phyloP scores from a whole-genome alignment of 1,140 invertebrate species.

The Teleopsis dalmanni region DNA sequence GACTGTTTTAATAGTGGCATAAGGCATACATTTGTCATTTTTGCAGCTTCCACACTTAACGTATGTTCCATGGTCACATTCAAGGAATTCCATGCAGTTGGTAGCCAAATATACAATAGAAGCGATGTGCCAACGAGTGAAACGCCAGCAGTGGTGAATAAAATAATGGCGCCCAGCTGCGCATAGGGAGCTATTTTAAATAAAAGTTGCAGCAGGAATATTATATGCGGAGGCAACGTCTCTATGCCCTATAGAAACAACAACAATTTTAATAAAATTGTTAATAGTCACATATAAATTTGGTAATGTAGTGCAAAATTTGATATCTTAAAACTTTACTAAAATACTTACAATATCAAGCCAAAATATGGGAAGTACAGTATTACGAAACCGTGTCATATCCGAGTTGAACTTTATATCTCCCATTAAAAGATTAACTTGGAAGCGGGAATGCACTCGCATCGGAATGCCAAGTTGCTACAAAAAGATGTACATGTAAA shows the following conservation, averaged over 20 bases:
- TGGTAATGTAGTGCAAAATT: background rate
- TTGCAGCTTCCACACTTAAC: background rate
- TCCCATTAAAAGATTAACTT: slow-evolving; percentile 59
- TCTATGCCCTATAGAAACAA: slow-evolving; percentile 24
- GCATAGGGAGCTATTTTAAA: slow-evolving; percentile 36
- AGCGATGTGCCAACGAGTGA: slow-evolving; percentile 40
- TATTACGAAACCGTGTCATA: slow-evolving; percentile 51
- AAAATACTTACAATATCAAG: slow-evolving; percentile 52
- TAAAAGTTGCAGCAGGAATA: slow-evolving; percentile 30
- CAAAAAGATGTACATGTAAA: too few species aligned
- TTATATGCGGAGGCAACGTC: slow-evolving; percentile 27
- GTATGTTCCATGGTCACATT: background rate
- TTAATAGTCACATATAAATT: background rate
- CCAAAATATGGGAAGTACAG: slow-evolving; percentile 60
- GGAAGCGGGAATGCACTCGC: slow-evolving; percentile 52
- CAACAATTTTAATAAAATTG: background rate
- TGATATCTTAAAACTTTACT: background rate
- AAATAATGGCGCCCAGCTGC: slow-evolving; percentile 35
- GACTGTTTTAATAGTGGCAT: slow-evolving; percentile 1
- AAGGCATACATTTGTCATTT: background rate
- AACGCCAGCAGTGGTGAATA: slow-evolving; percentile 38
- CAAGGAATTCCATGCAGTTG: slow-evolving; percentile 4
- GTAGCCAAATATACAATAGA: slow-evolving; percentile 31
- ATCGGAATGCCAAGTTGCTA: slow-evolving; percentile 55
- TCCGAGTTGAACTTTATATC: slow-evolving; percentile 49